These are phyloP conservation scores for Perodicticus potto DNA, from an alignment of 2,797 vertebrate genomes.

Conservation along the genomic window DNA sequence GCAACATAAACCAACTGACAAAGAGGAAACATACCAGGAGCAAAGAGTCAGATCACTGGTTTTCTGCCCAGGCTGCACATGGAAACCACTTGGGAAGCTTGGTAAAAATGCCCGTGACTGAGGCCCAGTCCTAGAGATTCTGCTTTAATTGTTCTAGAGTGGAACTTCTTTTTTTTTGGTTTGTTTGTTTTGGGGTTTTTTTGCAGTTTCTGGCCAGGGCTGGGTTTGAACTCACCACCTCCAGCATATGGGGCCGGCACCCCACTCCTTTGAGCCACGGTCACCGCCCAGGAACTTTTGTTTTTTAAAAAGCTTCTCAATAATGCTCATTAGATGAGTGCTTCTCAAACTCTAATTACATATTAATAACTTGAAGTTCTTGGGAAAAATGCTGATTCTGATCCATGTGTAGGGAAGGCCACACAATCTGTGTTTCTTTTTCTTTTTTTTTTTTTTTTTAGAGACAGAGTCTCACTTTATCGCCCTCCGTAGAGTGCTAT, in stretches of 20 bases:
- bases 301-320: neutral
- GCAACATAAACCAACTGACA: neutral
- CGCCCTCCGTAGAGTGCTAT: too few species aligned
- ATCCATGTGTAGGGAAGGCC: neutral
- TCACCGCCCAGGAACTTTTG: neutral
- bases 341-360: neutral
- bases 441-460: too few species aligned
- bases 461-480: too few species aligned
- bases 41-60: neutral
- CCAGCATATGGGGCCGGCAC: too few species aligned
- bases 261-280: too few species aligned
- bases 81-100: neutral
- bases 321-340: neutral
- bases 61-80: neutral
- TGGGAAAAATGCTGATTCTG: neutral
- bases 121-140: neutral
- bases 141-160: neutral
- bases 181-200: too few species aligned
- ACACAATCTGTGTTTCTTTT: neutral
- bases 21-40: neutral
- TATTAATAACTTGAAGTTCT: neutral
- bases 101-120: neutral
- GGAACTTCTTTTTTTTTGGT: neutral
- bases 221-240: too few species aligned
- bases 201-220: too few species aligned